phyloP scores from a whole-genome alignment of 2,888 invertebrate species.

The Caenorhabditis imperialis region DNA sequence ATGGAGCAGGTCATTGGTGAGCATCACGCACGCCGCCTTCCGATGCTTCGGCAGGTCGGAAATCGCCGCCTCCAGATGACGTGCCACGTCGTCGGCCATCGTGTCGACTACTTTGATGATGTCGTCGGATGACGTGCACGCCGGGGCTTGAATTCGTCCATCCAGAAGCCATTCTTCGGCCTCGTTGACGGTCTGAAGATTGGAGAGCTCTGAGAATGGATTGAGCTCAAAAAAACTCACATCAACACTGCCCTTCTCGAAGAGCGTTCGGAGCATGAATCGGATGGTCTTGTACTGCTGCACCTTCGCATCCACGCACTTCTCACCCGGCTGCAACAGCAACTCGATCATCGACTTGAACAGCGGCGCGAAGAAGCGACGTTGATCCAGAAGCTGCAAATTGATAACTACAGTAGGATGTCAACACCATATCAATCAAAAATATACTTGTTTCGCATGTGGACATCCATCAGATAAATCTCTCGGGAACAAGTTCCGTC shows the following conservation, averaged over 20 bases:
- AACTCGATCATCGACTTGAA: slow-evolving; percentile 63
- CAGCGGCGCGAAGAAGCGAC: slow-evolving; percentile 50
- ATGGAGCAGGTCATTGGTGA: slow-evolving; percentile 54
- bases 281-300: slow-evolving; percentile 57
- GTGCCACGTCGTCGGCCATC: slow-evolving; percentile 53
- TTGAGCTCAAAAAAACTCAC: slow-evolving; percentile 5
- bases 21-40: slow-evolving; percentile 50
- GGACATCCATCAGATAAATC: slow-evolving; percentile 12
- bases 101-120: slow-evolving; percentile 52
- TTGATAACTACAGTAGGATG: slow-evolving; percentile 3
- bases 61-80: slow-evolving; percentile 47
- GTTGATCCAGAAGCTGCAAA: slow-evolving; percentile 53
- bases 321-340: slow-evolving; percentile 57
- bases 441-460: background rate
- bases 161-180: slow-evolving; percentile 55
- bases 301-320: slow-evolving; percentile 60
- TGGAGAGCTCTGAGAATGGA: background rate
- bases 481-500: slow-evolving; percentile 27
- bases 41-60: slow-evolving; percentile 52
- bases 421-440: slow-evolving; percentile 39
- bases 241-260: slow-evolving; percentile 41
- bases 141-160: slow-evolving; percentile 16
- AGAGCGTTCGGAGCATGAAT: slow-evolving; percentile 50
- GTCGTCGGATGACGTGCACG: slow-evolving; percentile 34
- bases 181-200: slow-evolving; percentile 31